Conservation (phyloP, 2,888 invertebrate genomes). For the Hanleya hanleyi region DNA sequence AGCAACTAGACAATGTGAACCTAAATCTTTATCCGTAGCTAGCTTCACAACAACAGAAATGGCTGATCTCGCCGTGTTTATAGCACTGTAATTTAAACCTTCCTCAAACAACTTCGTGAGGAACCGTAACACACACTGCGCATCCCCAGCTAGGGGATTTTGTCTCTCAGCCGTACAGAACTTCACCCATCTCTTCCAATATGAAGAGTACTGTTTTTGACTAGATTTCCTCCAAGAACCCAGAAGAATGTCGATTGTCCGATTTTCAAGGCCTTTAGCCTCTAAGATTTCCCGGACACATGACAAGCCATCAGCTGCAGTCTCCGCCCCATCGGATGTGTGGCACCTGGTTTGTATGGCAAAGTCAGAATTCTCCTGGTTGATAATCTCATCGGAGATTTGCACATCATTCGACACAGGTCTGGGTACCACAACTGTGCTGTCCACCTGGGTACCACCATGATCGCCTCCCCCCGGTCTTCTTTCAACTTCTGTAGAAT, state of each 20-base stretch:
- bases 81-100: slow-evolving; percentile 1
- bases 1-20: too few species aligned
- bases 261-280: background rate
- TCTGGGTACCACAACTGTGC: background rate
- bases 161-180: background rate
- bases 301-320: slow-evolving; percentile 2
- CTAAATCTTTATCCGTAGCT: too few species aligned
- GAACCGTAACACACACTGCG: background rate
- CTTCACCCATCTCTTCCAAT: slow-evolving; percentile 14
- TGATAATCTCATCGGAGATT: too few species aligned
- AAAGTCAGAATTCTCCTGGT: too few species aligned
- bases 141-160: background rate
- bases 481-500: background rate
- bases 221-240: slow-evolving; percentile 15
- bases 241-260: background rate
- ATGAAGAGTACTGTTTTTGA: slow-evolving; percentile 1
- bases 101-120: background rate
- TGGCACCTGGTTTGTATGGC: background rate
- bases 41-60: too few species aligned
- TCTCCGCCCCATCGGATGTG: background rate
- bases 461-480: background rate
- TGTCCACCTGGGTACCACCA: slow-evolving; percentile 4
- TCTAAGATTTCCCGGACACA: slow-evolving; percentile 23
- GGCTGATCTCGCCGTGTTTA: slow-evolving; percentile 16
- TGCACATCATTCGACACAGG: too few species aligned